Percentiles rank a stretch among this genome's conserved stretches.
Conservation (phyloP, 2,797 vertebrate species). For the Sparidentex hasta region DNA sequence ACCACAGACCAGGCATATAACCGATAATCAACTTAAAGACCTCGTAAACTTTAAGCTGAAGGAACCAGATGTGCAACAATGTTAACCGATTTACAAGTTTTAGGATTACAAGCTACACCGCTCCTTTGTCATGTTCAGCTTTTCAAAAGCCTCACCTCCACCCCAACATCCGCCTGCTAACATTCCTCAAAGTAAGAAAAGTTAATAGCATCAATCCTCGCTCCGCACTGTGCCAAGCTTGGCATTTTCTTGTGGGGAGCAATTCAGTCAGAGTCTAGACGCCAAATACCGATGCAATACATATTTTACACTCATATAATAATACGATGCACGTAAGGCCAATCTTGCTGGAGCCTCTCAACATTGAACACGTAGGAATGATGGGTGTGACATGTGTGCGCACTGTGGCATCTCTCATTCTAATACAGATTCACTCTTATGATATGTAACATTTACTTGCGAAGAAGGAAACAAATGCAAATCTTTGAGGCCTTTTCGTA, state of each 20-base stretch:
- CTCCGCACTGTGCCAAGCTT: not conserved
- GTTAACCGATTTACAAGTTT: too few relatives aligned
- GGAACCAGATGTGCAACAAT: too few relatives aligned
- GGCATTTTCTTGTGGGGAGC: not conserved
- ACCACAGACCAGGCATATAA: too few relatives aligned
- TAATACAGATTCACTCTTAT: not conserved
- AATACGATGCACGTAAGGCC: not conserved
- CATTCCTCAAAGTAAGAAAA: not conserved
- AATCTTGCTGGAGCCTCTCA: not conserved
- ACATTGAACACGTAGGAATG: not conserved
- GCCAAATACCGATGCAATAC: not conserved
- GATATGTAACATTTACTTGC: not conserved
- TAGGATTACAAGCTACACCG: too few relatives aligned
- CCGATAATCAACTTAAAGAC: too few relatives aligned
- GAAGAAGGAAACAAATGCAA: not conserved
- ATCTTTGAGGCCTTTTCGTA: not conserved
- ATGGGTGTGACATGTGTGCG: not conserved
- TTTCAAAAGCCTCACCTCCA: not conserved
- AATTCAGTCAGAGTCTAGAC: constrained; percentile 1
- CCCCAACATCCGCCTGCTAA: not conserved
- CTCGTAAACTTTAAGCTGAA: too few relatives aligned
- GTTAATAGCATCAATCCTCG: not conserved
- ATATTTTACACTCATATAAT: not conserved
- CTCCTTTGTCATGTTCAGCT: too few relatives aligned
- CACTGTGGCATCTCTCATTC: constrained; percentile 9